Percentiles rank a stretch among this genome's conserved stretches.
These are phyloP conservation scores for Plusia festucae DNA, from an alignment of 2,888 invertebrate genomes.

Conservation along the genomic window DNA sequence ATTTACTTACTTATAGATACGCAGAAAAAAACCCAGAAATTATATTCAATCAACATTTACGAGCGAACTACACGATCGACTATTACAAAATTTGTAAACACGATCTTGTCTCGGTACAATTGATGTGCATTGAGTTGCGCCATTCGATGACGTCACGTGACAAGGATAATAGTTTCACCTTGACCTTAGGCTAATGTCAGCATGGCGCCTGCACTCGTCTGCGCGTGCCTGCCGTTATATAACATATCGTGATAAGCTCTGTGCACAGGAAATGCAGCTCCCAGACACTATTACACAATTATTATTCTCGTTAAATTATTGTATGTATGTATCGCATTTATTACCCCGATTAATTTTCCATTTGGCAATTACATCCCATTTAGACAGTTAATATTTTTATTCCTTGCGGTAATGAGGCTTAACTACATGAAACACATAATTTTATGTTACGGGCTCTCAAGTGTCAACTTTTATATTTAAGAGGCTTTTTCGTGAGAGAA, in stretches of 20 bases:
- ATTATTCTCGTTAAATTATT: not conserved
- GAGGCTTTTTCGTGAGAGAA: not conserved
- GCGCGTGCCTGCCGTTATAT: conserved; percentile 71
- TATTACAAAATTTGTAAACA: conserved; percentile 39
- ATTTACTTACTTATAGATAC: not conserved
- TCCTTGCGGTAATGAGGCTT: not conserved
- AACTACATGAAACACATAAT: not conserved
- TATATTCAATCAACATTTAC: not conserved
- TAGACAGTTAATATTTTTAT: not conserved
- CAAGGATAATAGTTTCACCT: conserved; percentile 83
- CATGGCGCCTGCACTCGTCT: conserved; percentile 68
- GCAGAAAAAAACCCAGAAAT: too few relatives aligned
- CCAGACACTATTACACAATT: conserved; percentile 29
- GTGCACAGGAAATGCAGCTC: conserved; percentile 62
- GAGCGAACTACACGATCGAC: not conserved
- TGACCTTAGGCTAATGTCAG: conserved; percentile 84
- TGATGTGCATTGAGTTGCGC: conserved; percentile 65
- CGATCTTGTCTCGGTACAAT: conserved; percentile 47
- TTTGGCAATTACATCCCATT: not conserved
- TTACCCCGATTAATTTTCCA: not conserved
- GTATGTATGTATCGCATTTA: not conserved
- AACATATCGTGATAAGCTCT: conserved; percentile 65
- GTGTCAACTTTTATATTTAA: not conserved
- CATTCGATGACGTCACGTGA: conserved; percentile 70
- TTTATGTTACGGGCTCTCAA: not conserved